Conservation (phyloP, 2,113 vertebrate genomes). For the Cathartes aura region DNA sequence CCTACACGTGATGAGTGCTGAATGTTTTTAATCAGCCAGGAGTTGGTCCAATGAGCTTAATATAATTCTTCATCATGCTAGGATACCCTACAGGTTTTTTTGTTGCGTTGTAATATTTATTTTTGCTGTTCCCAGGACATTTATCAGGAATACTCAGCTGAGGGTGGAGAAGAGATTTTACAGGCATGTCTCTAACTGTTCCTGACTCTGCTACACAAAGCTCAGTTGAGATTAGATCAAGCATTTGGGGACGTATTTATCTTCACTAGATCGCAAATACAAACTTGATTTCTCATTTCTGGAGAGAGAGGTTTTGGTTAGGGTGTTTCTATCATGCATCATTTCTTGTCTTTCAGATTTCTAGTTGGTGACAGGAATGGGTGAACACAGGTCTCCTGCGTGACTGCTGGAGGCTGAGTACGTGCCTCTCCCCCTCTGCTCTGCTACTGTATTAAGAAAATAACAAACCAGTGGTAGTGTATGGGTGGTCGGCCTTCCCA, state of each 20-base stretch:
- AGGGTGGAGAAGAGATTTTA: background rate
- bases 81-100: background rate
- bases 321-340: background rate
- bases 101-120: background rate
- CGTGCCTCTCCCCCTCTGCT: background rate
- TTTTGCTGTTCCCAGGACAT: conserved; percentile 1
- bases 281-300: background rate
- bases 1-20: too few species aligned
- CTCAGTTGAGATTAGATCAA: background rate
- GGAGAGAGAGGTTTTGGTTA: background rate
- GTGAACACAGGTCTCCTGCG: background rate
- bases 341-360: background rate
- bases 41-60: background rate
- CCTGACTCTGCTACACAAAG: background rate
- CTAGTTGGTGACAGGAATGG: background rate
- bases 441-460: background rate
- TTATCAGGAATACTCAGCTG: background rate
- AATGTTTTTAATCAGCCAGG: conserved; percentile 31
- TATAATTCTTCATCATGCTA: conserved; percentile 16
- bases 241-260: background rate
- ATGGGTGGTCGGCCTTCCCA: background rate
- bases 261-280: accelerated
- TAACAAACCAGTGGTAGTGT: background rate
- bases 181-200: background rate
- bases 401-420: background rate